Percentiles rank a stretch among this genome's conserved stretches.
phyloP scores from a whole-genome alignment of 2,888 invertebrate species.

The Nomada lathburiana region DNA sequence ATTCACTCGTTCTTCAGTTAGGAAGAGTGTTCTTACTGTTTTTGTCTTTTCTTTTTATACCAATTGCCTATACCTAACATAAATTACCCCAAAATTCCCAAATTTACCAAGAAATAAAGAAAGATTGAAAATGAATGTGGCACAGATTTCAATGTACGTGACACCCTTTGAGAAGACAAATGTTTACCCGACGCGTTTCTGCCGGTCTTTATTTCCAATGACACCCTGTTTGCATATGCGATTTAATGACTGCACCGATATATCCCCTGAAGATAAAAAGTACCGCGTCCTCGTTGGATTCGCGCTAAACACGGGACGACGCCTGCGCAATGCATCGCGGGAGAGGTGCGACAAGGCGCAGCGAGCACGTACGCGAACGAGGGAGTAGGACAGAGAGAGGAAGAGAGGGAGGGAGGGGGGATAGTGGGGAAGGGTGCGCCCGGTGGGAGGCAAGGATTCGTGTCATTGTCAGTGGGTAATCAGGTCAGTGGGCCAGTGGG shows the following conservation, averaged over 20 bases:
- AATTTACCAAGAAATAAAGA: neutral
- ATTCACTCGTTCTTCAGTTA: neutral
- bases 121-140: neutral
- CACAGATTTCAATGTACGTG: neutral
- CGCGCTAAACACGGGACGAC: conserved; percentile 56
- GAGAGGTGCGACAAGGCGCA: conserved; percentile 82
- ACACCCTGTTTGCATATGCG: conserved; percentile 8
- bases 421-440: conserved; percentile 73
- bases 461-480: conserved; percentile 87
- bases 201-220: conserved; percentile 8
- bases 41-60: neutral
- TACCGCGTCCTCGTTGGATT: conserved; percentile 50
- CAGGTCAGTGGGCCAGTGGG: conserved; percentile 89
- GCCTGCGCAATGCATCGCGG: conserved; percentile 65
- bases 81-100: no score
- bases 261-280: conserved; percentile 42
- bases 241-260: conserved; percentile 42
- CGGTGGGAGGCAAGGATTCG: conserved; percentile 85
- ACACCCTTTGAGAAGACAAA: neutral
- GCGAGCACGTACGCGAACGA: conserved; percentile 72
- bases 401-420: conserved; percentile 68
- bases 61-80: no score
- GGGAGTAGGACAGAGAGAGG: conserved; percentile 84
- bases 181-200: neutral
- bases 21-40: no score